A percentile compares a stretch with the other conserved stretches of the same genome.
phyloP scores from a whole-genome alignment of 2,113 vertebrate species.

The Malurus cyaneus region DNA sequence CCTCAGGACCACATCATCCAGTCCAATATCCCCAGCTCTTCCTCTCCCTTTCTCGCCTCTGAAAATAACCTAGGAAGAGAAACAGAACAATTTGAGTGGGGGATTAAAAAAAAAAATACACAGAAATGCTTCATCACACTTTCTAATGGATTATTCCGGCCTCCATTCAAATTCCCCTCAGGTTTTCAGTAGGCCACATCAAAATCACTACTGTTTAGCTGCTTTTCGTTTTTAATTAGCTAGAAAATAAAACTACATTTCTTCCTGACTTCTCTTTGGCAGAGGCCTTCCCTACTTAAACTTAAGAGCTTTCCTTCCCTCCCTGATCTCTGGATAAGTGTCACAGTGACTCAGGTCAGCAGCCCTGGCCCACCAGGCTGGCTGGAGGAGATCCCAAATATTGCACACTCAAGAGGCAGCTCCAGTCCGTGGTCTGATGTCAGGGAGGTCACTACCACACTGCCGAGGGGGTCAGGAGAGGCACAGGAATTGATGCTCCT shows the following conservation, averaged over 20 bases:
- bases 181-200: background rate
- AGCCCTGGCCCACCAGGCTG: background rate
- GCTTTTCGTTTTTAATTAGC: background rate
- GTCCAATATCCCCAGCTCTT: slow-evolving; percentile 84
- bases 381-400: background rate
- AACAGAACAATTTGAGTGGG: background rate
- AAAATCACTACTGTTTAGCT: background rate
- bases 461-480: background rate
- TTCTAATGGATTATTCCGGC: background rate
- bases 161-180: background rate
- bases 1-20: slow-evolving; percentile 90
- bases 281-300: background rate
- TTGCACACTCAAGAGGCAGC: background rate
- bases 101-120: background rate
- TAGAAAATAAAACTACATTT: background rate
- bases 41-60: slow-evolving; percentile 88
- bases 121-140: background rate
- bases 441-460: too few relatives aligned
- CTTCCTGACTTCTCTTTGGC: background rate
- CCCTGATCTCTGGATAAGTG: background rate
- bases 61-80: slow-evolving; percentile 87
- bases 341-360: background rate
- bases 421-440: background rate
- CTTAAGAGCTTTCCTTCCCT: background rate
- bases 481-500: background rate